Conservation (phyloP, 2,797 vertebrate species). For the Denticeps clupeoides region DNA sequence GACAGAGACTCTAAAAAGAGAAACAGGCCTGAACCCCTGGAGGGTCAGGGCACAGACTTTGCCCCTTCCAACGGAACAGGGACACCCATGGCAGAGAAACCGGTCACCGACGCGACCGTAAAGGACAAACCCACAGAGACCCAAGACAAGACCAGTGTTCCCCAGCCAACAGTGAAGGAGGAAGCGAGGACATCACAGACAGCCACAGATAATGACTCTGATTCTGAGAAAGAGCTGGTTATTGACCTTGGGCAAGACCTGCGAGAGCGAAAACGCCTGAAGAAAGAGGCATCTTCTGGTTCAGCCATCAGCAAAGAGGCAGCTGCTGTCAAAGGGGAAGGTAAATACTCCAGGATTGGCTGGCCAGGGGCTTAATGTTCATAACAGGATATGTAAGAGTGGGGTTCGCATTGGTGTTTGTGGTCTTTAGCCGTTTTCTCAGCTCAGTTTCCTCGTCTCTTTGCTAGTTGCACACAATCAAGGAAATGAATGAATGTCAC, state of each 20-base stretch:
- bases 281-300: slow-evolving; percentile 59
- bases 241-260: slow-evolving; percentile 93
- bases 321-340: slow-evolving; percentile 65
- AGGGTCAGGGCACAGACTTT: slow-evolving; percentile 67
- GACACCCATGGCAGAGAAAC: slow-evolving; percentile 38
- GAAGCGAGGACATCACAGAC: slow-evolving; percentile 66
- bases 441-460: too few relatives aligned
- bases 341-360: slow-evolving; percentile 42
- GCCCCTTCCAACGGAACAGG: slow-evolving; percentile 42
- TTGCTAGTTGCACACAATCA: too few relatives aligned
- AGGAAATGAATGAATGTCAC: too few relatives aligned
- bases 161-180: slow-evolving; percentile 69
- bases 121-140: slow-evolving; percentile 62
- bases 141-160: slow-evolving; percentile 69
- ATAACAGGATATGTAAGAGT: too few relatives aligned
- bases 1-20: slow-evolving; percentile 77
- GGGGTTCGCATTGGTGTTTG: too few relatives aligned
- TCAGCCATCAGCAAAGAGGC: slow-evolving; percentile 61
- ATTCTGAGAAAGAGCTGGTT: slow-evolving; percentile 92
- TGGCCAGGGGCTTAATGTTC: too few relatives aligned
- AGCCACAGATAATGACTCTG: slow-evolving; percentile 80
- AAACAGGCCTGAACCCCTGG: slow-evolving; percentile 48
- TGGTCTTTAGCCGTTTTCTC: too few relatives aligned
- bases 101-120: neutral
- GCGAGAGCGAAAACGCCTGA: slow-evolving; percentile 76